A percentile compares a stretch with the other conserved stretches of the same genome.
These are phyloP conservation scores for Nasonovia ribisnigri DNA, from an alignment of 2,888 invertebrate genomes.

Conservation along the genomic window DNA sequence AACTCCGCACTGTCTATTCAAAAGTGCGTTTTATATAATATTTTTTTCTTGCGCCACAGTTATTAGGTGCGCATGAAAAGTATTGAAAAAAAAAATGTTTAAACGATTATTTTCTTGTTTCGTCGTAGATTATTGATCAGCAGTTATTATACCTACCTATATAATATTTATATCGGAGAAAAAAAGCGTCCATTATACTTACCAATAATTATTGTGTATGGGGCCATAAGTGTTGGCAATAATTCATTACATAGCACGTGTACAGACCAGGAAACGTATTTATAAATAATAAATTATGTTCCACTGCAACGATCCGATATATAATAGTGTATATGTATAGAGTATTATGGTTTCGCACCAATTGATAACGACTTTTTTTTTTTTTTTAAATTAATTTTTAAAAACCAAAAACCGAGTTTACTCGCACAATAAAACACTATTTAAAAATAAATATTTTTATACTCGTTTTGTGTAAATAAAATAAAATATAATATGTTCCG, in stretches of 20 bases:
- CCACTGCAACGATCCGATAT: not conserved
- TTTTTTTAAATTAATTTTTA: too few relatives aligned
- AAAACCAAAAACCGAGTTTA: not conserved
- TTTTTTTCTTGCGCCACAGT: not conserved
- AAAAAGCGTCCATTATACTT: not conserved
- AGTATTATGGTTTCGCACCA: not conserved
- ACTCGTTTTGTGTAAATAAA: not conserved
- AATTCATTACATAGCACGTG: not conserved
- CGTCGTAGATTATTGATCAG: not conserved
- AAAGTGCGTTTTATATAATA: not conserved
- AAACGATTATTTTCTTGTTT: not conserved
- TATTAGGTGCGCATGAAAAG: not conserved
- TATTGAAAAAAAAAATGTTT: not conserved
- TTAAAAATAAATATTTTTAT: not conserved
- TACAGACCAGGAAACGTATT: not conserved
- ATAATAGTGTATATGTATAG: not conserved
- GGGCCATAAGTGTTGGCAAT: not conserved
- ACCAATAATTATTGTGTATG: not conserved
- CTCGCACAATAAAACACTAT: not conserved
- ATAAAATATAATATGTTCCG: not conserved
- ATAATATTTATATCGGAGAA: not conserved
- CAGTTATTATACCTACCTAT: not conserved
- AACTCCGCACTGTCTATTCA: not conserved
- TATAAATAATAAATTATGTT: constrained; percentile 4
- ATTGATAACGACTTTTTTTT: not conserved